Evolutionary conservation across 2,797 vertebrate genomes (phyloP).

Genomic region (Menidia menidia): DNA sequence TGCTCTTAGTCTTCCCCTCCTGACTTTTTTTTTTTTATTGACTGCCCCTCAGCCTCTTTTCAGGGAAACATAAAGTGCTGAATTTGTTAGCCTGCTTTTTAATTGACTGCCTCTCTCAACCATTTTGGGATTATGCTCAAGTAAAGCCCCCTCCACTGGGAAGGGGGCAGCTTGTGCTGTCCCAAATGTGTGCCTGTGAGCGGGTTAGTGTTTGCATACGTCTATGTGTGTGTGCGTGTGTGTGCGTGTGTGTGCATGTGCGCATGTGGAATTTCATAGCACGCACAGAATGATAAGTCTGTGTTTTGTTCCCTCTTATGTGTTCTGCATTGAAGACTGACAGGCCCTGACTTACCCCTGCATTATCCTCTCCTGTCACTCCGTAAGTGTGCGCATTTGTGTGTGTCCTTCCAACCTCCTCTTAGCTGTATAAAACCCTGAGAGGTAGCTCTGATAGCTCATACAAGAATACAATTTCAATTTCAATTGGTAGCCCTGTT

Average conservation of each 20-base stretch:
- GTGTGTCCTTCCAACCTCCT: constrained; percentile 48
- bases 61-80: constrained; percentile 68
- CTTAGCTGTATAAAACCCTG: constrained; percentile 76
- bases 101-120: constrained; percentile 73
- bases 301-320: constrained; percentile 73
- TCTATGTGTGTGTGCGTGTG: constrained; percentile 10
- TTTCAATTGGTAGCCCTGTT: constrained; percentile 81
- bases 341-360: constrained; percentile 69
- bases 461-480: constrained; percentile 83
- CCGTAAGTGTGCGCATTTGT: constrained; percentile 35
- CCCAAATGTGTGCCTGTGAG: constrained; percentile 9
- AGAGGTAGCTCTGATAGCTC: constrained; percentile 76
- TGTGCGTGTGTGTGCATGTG: constrained; percentile 3
- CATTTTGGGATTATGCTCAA: constrained; percentile 81
- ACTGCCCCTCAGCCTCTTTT: constrained; percentile 70
- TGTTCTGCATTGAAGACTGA: constrained; percentile 72
- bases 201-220: constrained; percentile 2
- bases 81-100: constrained; percentile 73
- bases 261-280: constrained; percentile 55
- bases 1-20: constrained; percentile 53
- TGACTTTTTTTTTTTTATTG: constrained; percentile 76
- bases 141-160: constrained; percentile 41
- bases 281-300: constrained; percentile 67
- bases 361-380: constrained; percentile 62
- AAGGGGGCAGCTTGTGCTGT: constrained; percentile 39